phyloP scores from a whole-genome alignment of 2,113 vertebrate genomes.

The Podiceps cristatus region DNA sequence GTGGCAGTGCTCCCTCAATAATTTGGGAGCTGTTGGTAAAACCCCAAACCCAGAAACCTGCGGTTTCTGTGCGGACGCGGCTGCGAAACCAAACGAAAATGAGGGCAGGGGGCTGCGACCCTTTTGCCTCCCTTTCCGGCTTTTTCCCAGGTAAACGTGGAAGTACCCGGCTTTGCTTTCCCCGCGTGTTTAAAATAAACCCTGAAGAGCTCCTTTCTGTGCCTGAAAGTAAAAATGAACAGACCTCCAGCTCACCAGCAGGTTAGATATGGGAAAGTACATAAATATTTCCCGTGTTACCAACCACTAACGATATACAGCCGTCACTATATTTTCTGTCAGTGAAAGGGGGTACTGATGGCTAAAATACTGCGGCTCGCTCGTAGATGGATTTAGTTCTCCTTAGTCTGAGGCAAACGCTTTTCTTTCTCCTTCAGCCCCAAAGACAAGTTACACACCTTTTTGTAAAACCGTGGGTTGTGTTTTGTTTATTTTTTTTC shows the following conservation, averaged over 20 bases:
- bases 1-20: constrained; percentile 73
- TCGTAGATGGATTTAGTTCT: background rate
- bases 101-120: background rate
- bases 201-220: background rate
- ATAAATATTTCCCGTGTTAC: fast-evolving
- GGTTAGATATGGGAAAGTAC: background rate
- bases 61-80: background rate
- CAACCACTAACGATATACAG: background rate
- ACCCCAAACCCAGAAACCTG: background rate
- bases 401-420: background rate
- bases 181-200: background rate
- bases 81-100: background rate
- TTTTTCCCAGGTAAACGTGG: background rate
- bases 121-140: too few relatives aligned
- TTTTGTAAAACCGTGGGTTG: background rate
- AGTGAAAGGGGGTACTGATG: background rate
- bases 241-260: background rate
- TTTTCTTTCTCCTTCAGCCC: background rate
- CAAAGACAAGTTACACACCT: background rate
- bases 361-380: background rate
- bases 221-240: background rate
- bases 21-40: fast-evolving
- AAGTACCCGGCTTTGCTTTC: background rate
- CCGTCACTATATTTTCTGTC: background rate
- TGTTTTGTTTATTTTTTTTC: background rate